Evolutionary conservation across 2,797 vertebrate genomes (phyloP), one percentile per base, ranked within the genome.

Genomic region (Cheirogaleus major): DNA sequence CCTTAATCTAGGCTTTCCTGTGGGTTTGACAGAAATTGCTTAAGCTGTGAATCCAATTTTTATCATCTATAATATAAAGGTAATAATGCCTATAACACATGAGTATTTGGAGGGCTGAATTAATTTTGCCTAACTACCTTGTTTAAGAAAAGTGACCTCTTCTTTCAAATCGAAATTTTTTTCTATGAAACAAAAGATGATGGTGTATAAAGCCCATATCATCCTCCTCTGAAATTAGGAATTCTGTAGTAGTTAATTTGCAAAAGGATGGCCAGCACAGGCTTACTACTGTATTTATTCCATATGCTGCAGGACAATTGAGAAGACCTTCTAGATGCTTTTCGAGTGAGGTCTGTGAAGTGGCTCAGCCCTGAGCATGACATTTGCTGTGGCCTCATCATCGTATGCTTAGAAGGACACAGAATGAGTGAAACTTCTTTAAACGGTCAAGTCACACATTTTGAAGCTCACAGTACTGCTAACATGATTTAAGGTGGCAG

Each of bases 401-500:
- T 73, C 25, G 8, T 27, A 5, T 38, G 30, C 20, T 67, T 61
- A 70, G n/a, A 35, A 69, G 27, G 5, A 81, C 63, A 83, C 25
- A n/a, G 17, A 67, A 79, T 43, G 41, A 72, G n/a, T 69, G 35
- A 84, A 92, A 86, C 41, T 87, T 83, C 17, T 76, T 61, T 57
- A 88, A 85, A 63, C 25, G 43, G 50, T 35, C 45, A 84, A 83
- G 41, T 59, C 45, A 86, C 48, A 81, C 89, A 96, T 85, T 89
- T 55, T 43, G 65, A 96, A 67, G 73, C 20, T 52, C 27, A 41
- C 30, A 76, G 72, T 76, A 15, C 67, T 89, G 17, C 43, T 86
- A 59, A 59, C 11, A 69, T 52, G 73, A 89, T 89, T 86, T 52
- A 93, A 76, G 63, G 88, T 89, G 92, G 69, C 70, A 95, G 76